Evolutionary conservation across 1,140 invertebrate species (phyloP).

Genomic region (Trichonephila clavipes): DNA sequence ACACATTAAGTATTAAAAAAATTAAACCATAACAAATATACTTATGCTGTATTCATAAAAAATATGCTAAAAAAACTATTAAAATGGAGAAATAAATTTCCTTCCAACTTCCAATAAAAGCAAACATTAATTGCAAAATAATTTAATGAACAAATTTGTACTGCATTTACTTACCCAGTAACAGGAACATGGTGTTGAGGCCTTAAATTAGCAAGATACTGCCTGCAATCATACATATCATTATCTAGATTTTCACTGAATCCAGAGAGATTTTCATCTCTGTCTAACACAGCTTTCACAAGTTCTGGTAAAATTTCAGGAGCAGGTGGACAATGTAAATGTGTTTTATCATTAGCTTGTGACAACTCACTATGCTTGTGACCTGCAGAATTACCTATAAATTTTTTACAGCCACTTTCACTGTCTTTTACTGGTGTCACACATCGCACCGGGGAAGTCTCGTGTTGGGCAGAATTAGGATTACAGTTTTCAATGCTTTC

Average conservation of each 20-base stretch:
- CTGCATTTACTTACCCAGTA: constrained; percentile 68
- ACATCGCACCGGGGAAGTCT: constrained; percentile 35
- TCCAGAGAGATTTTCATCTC: constrained; percentile 58
- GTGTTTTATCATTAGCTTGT: constrained; percentile 49
- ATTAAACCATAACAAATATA: too few species aligned
- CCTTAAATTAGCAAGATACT: constrained; percentile 78
- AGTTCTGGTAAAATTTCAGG: constrained; percentile 71
- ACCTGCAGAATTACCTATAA: constrained; percentile 18
- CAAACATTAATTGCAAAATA: too few species aligned
- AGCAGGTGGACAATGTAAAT: constrained; percentile 24
- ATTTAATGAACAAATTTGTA: not conserved
- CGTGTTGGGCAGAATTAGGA: not conserved
- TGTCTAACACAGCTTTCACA: constrained; percentile 75
- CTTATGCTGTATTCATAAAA: too few species aligned
- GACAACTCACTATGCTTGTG: constrained; percentile 28
- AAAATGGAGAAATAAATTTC: too few species aligned
- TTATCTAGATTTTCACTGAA: constrained; percentile 77
- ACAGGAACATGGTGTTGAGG: constrained; percentile 77
- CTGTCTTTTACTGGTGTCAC: constrained; percentile 32
- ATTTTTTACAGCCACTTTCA: constrained; percentile 38
- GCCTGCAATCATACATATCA: constrained; percentile 80
- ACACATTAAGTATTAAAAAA: too few species aligned
- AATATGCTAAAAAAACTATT: too few species aligned
- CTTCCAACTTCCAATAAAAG: too few species aligned
- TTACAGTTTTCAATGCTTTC: constrained; percentile 66